Percentiles rank a stretch among this genome's conserved stretches.
phyloP scores from a whole-genome alignment of 2,113 vertebrate species.

The Nymphicus hollandicus region DNA sequence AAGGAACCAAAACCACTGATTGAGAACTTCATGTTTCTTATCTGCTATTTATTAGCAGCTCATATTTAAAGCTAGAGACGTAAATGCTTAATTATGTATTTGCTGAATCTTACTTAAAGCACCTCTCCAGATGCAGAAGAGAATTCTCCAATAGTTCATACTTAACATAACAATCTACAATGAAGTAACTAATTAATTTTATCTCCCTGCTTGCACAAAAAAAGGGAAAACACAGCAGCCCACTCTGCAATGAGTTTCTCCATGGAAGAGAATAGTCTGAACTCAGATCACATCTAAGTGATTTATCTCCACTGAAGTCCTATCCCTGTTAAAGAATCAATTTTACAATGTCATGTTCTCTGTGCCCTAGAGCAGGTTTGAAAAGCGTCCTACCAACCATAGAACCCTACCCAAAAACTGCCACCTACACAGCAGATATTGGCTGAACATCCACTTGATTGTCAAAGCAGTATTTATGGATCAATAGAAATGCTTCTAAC shows the following conservation, averaged over 20 bases:
- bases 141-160: neutral
- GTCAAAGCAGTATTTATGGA: neutral
- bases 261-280: neutral
- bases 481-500: neutral
- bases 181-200: neutral
- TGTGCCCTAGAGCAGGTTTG: neutral
- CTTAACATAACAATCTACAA: neutral
- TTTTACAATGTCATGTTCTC: neutral
- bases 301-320: neutral
- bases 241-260: neutral
- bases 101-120: neutral
- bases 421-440: neutral
- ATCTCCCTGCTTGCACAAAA: neutral
- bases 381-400: rapidly evolving
- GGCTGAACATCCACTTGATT: neutral
- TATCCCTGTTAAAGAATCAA: neutral
- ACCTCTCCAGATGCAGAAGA: neutral
- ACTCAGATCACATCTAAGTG: neutral
- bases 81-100: neutral
- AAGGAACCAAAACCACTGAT: neutral
- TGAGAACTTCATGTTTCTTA: neutral
- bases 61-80: neutral
- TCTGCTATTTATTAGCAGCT: neutral
- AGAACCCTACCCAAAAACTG: neutral
- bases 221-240: neutral